Percentiles rank a stretch among this genome's conserved stretches.
These are phyloP conservation scores for Galerucella pusilla DNA, from an alignment of 2,888 invertebrate genomes.

Conservation along the genomic window DNA sequence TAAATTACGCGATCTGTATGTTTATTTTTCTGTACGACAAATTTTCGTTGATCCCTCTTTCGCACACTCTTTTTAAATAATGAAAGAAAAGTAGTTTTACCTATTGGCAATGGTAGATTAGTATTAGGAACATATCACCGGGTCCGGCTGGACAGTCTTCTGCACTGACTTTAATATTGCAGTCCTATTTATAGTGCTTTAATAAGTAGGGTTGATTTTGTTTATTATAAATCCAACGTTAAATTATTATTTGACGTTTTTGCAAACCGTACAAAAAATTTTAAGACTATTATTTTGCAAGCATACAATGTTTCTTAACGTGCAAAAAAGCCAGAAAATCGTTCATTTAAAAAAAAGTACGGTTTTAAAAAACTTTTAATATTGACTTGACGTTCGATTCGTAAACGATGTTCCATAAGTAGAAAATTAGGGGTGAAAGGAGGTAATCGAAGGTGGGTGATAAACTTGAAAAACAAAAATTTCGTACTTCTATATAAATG, in stretches of 20 bases:
- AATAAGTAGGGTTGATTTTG: constrained; percentile 50
- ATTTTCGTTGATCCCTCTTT: constrained; percentile 21
- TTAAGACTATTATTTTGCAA: too few species aligned
- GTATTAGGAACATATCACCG: constrained; percentile 63
- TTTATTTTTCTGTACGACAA: neutral
- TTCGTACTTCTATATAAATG: too few species aligned
- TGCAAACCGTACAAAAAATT: too few species aligned
- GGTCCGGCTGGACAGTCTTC: constrained; percentile 57
- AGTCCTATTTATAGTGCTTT: constrained; percentile 64
- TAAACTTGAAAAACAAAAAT: constrained; percentile 5
- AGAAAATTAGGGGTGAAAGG: constrained; percentile 25
- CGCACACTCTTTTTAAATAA: constrained; percentile 7
- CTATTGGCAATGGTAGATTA: constrained; percentile 56
- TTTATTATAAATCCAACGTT: neutral
- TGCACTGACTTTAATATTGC: constrained; percentile 62
- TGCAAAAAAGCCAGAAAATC: too few species aligned
- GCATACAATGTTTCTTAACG: too few species aligned
- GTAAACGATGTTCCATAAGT: neutral
- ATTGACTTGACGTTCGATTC: neutral
- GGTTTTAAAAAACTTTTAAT: neutral
- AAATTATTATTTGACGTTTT: too few species aligned
- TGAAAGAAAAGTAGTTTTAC: constrained; percentile 32
- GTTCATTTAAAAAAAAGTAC: too few species aligned
- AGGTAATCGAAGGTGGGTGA: constrained; percentile 15
- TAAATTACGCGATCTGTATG: too few species aligned